Evolutionary conservation across 2,797 vertebrate genomes (phyloP).

Genomic region (Bryconaethiops microstoma): DNA sequence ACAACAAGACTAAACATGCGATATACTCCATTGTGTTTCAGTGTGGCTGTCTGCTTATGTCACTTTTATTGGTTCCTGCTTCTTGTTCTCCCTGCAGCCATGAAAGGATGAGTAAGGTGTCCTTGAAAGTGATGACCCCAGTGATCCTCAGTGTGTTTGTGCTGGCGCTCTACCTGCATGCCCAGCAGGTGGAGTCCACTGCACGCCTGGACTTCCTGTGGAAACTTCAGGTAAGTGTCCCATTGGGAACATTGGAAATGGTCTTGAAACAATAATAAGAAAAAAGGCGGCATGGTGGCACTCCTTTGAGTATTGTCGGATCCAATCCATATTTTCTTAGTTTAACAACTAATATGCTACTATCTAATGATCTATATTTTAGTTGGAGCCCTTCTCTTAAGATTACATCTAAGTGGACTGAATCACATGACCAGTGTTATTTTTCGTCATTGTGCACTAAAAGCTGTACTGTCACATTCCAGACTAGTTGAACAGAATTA

Average conservation of each 20-base stretch:
- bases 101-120: constrained; percentile 78
- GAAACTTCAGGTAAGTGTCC: constrained; percentile 90
- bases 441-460: too few species aligned
- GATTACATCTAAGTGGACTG: too few species aligned
- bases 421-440: too few species aligned
- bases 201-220: constrained; percentile 98
- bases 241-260: neutral
- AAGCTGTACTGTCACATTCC: too few species aligned
- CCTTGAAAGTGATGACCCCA: constrained; percentile 90
- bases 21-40: neutral
- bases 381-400: too few species aligned
- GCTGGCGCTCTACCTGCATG: constrained; percentile 93
- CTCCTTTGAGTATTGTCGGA: too few species aligned
- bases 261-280: neutral
- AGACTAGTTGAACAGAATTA: too few species aligned
- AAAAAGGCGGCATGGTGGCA: neutral
- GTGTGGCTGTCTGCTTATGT: neutral
- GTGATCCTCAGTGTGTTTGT: constrained; percentile 92
- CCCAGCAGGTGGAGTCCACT: constrained; percentile 96
- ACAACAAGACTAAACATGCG: neutral
- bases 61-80: neutral
- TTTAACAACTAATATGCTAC: too few species aligned
- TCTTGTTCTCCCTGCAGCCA: constrained; percentile 67
- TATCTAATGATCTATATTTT: too few species aligned
- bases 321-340: too few species aligned